These are phyloP conservation scores for Cacoxenus indagator DNA, from an alignment of 2,888 invertebrate genomes.

Conservation along the genomic window DNA sequence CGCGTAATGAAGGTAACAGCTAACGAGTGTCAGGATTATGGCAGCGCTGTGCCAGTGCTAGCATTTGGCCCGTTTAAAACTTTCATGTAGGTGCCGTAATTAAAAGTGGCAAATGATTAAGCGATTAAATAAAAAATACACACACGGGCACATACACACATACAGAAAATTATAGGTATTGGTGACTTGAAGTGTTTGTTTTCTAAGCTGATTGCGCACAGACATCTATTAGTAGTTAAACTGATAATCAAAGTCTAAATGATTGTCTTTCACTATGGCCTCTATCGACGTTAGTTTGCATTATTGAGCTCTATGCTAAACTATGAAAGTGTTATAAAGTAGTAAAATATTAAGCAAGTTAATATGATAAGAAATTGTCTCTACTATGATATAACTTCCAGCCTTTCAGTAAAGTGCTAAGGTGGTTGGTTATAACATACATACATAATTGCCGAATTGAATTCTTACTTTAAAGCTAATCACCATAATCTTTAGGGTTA, in stretches of 20 bases:
- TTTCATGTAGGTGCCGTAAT: constrained; percentile 1
- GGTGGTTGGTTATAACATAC: too few species aligned
- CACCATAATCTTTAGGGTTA: too few species aligned
- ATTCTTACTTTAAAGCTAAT: too few species aligned
- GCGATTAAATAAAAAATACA: constrained; percentile 11
- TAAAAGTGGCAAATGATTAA: constrained; percentile 2
- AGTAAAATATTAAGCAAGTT: too few species aligned
- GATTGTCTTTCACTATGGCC: background rate
- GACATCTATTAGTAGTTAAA: background rate
- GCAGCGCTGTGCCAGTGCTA: background rate
- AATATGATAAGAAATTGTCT: too few species aligned
- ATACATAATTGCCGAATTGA: too few species aligned
- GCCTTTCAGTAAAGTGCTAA: too few species aligned
- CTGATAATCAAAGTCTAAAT: background rate
- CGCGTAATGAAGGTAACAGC: constrained; percentile 3
- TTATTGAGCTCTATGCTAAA: too few species aligned
- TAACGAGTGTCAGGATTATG: background rate
- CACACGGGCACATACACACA: background rate
- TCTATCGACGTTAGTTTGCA: too few species aligned
- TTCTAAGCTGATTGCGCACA: background rate
- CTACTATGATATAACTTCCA: too few species aligned
- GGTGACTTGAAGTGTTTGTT: too few species aligned
- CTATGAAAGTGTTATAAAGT: too few species aligned
- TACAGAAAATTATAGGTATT: background rate
- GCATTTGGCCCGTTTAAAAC: constrained; percentile 1